A percentile compares a stretch with the other conserved stretches of the same genome.
Evolutionary conservation across 2,888 invertebrate species (phyloP).

Genomic region (Sinotaia quadrata): DNA sequence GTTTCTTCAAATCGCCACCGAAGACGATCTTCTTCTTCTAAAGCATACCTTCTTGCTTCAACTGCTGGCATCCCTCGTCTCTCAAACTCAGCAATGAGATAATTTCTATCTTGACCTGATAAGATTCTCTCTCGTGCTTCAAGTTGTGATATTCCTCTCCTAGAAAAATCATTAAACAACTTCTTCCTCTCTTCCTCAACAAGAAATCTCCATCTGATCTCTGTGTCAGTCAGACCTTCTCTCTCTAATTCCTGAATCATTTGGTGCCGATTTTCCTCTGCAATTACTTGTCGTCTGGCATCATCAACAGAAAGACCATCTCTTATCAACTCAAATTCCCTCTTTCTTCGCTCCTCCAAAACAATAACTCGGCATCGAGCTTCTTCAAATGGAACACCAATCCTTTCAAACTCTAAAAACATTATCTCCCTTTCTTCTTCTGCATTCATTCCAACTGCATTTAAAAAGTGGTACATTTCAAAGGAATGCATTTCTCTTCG

Average conservation of each 20-base stretch:
- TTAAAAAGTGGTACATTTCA: neutral
- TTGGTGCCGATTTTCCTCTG: constrained; percentile 19
- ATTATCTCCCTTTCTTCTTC: constrained; percentile 15
- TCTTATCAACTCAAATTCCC: constrained; percentile 2
- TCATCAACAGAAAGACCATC: constrained; percentile 1
- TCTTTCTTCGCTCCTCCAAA: constrained; percentile 28
- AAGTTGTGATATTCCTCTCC: constrained; percentile 11
- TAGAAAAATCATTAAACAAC: constrained; percentile 35
- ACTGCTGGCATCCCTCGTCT: constrained; percentile 13
- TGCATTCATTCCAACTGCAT: neutral
- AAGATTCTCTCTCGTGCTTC: constrained; percentile 16
- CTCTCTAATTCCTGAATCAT: constrained; percentile 27
- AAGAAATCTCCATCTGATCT: constrained; percentile 8
- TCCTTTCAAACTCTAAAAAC: constrained; percentile 28
- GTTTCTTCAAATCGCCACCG: no score
- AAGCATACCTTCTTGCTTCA: constrained; percentile 2
- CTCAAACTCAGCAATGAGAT: constrained; percentile 14
- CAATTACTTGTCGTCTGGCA: neutral
- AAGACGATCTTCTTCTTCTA: constrained; percentile 14
- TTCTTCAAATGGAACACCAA: constrained; percentile 12
- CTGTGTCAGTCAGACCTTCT: constrained; percentile 11
- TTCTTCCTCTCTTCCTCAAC: constrained; percentile 38
- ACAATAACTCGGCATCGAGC: constrained; percentile 35
- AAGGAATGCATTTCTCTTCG: constrained; percentile 2
- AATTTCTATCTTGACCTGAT: constrained; percentile 8